Conservation (phyloP, 37 sponge, comb jelly and placozoan species). For the Hexactinellida sp. region DNA sequence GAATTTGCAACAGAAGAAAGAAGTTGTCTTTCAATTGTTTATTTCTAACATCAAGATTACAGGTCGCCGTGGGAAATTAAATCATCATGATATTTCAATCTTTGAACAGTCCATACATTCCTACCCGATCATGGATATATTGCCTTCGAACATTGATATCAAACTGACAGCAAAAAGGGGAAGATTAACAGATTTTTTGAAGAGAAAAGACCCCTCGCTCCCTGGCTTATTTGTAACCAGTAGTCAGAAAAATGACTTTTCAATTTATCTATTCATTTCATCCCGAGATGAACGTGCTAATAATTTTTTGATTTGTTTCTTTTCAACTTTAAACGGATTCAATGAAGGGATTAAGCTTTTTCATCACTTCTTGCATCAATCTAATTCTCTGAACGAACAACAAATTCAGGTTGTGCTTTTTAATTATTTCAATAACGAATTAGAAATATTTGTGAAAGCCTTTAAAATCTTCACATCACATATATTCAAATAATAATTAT, state of each 20-base stretch:
- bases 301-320: not conserved
- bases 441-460: not conserved
- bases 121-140: not conserved
- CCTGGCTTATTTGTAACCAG: not conserved
- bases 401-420: not conserved
- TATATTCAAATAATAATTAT: not conserved
- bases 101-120: not conserved
- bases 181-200: not conserved
- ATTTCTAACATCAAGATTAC: not conserved
- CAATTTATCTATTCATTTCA: not conserved
- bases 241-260: not conserved
- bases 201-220: not conserved
- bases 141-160: not conserved
- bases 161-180: not conserved
- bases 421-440: not conserved
- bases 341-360: not conserved
- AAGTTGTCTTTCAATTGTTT: not conserved
- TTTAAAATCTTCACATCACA: not conserved
- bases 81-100: not conserved
- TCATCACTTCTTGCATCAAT: not conserved
- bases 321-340: not conserved
- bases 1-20: not conserved
- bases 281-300: not conserved
- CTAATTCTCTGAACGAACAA: not conserved
- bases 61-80: not conserved